Percentiles rank a stretch among this genome's conserved stretches.
Evolutionary conservation across 2,113 vertebrate species (phyloP).

Genomic region (Vireo altiloquus): DNA sequence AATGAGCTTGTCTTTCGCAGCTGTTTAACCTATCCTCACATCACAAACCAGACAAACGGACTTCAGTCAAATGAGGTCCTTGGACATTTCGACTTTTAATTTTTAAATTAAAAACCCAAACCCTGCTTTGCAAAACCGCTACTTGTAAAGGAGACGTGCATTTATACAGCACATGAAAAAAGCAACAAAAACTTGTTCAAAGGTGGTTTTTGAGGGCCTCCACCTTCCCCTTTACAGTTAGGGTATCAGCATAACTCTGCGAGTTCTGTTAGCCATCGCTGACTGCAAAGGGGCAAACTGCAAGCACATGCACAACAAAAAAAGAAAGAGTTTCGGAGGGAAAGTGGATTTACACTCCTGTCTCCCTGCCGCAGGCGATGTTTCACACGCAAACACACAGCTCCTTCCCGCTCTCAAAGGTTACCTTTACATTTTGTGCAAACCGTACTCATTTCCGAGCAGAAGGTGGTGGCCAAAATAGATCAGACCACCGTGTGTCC

Average conservation of each 20-base stretch:
- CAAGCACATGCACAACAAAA: slow-evolving; percentile 40
- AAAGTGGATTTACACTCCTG: slow-evolving; percentile 33
- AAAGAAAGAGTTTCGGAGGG: not conserved
- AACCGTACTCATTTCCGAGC: not conserved
- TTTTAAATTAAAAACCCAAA: not conserved
- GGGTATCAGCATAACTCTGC: not conserved
- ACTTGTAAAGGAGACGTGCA: not conserved
- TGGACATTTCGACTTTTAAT: not conserved
- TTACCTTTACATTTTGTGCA: slow-evolving; percentile 26
- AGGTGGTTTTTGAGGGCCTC: not conserved
- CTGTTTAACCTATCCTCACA: not conserved
- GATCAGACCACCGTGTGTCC: not conserved
- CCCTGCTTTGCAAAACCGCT: not conserved
- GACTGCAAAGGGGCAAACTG: slow-evolving; percentile 39
- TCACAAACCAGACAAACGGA: not conserved
- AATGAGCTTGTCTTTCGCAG: not conserved
- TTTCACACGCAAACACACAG: not conserved
- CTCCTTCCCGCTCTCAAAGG: slow-evolving; percentile 36
- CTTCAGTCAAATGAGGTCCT: not conserved
- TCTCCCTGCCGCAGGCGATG: slow-evolving; percentile 21
- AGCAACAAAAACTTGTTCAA: not conserved
- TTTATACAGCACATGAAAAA: not conserved
- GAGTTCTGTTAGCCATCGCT: not conserved
- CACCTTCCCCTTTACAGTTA: not conserved
- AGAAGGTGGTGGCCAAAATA: not conserved